These are phyloP conservation scores for Prunella strophiata DNA, from an alignment of 2,797 vertebrate species.

Conservation along the genomic window DNA sequence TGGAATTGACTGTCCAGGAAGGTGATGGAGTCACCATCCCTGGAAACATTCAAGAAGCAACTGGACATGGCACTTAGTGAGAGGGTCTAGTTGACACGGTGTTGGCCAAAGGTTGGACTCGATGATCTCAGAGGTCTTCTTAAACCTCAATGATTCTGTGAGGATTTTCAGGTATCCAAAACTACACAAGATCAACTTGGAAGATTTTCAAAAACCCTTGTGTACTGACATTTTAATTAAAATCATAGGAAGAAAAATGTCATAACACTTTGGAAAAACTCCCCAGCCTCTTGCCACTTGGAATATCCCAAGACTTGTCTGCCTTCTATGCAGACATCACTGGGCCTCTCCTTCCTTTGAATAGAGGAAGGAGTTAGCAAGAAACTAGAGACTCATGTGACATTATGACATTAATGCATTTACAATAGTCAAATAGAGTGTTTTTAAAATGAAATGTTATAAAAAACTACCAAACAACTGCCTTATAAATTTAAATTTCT, in stretches of 20 bases:
- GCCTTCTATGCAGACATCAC: not conserved
- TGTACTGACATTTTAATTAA: not conserved
- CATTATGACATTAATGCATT: not conserved
- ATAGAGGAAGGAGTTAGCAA: not conserved
- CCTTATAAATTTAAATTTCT: not conserved
- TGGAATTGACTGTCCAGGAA: not conserved
- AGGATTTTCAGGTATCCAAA: not conserved
- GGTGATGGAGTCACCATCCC: not conserved
- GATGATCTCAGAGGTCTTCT: not conserved
- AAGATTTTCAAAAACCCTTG: not conserved
- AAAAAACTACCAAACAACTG: not conserved
- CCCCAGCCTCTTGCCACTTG: not conserved
- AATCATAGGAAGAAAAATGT: not conserved
- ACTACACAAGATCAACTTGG: not conserved
- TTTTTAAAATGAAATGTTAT: not conserved
- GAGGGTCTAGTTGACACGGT: rapidly evolving
- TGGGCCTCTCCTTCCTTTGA: not conserved
- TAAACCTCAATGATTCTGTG: not conserved
- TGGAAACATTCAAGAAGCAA: not conserved
- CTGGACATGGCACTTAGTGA: not conserved
- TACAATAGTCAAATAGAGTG: not conserved
- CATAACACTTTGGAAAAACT: not conserved
- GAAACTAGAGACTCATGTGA: not conserved
- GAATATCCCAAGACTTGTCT: not conserved
- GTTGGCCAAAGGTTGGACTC: not conserved